Base-by-base conservation (phyloP, 2,888 invertebrate species). In the Ochlodes sylvanus region DNA sequence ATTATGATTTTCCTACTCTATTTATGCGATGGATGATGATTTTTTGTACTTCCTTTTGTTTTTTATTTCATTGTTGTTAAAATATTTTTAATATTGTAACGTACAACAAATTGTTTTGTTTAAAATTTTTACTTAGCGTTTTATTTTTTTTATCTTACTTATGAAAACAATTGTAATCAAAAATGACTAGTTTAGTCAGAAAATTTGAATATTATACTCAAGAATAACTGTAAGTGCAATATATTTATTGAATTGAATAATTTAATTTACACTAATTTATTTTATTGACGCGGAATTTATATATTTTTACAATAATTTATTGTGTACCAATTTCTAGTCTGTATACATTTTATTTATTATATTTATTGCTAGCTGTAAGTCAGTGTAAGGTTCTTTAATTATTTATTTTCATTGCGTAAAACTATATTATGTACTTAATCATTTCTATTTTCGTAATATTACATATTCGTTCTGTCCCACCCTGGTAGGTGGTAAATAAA, bases 201-300 rank as follows among this genome's bases (percentile, higher is more conserved):
- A 52, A 63, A 57, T 27, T 50, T 75, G 65, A 68, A 38, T 38
- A 0, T n/a, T 68, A 63, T 75, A 67, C 61, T 72, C 72, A 32
- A 52, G 54, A 63, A 60, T 69, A 12, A 73, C 71, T 74, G 75
- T 80, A 81, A 80, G 89, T 90, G 90, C 89, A 90, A 89, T 89
- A 88, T 88, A 86, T 86, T 87, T 87, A 87, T 84, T 80, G 76
- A 80, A 70, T 60, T n/a, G 41, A 57, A 32, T 62, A 4, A 56
- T 69, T 71, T 70, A 80, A 79, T 83, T 85, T 86, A 85, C 81
- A 84, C 73, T 78, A 74, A 64, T 69, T 71, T 72, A 71, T 72
- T 72, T 60, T 17, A 14, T 12, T 34, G 44, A 41, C 62, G 70
- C 65, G 69, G 21, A 70, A 72, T 72, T 74, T 71, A 77, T 77